A percentile compares a stretch with the other conserved stretches of the same genome.
These are phyloP conservation scores for Microctenopoma stevenorrisi DNA, from an alignment of 2,797 vertebrate genomes.

Conservation along the genomic window DNA sequence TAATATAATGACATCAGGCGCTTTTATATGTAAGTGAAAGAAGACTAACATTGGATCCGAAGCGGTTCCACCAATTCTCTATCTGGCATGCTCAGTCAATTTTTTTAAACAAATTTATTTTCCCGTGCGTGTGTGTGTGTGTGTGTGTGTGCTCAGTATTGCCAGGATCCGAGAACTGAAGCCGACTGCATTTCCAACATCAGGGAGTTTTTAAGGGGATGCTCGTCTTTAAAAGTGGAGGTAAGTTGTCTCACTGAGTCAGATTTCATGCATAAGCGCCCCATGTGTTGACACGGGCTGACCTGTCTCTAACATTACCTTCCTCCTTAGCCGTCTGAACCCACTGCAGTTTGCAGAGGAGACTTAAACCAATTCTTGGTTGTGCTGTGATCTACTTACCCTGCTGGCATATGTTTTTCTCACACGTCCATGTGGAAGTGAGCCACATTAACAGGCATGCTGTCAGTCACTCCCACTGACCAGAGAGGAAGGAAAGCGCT, in stretches of 20 bases:
- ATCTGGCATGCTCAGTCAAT: conserved; percentile 35
- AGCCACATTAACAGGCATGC: conserved; percentile 46
- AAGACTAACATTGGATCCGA: background rate
- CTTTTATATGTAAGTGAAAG: background rate
- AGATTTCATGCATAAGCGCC: conserved; percentile 4
- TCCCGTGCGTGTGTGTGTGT: conserved; percentile 5
- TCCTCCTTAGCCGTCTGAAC: conserved; percentile 12
- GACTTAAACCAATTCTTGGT: conserved; percentile 35
- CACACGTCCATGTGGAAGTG: conserved; percentile 54
- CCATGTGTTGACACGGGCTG: conserved; percentile 15
- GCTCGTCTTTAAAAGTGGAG: conserved; percentile 90
- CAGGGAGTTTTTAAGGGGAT: conserved; percentile 93
- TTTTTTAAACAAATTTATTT: conserved; percentile 65
- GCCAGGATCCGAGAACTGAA: conserved; percentile 91
- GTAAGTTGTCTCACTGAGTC: conserved; percentile 81
- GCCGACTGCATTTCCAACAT: conserved; percentile 91
- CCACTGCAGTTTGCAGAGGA: conserved; percentile 26
- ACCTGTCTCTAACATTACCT: conserved; percentile 21
- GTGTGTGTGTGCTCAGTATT: conserved; percentile 83
- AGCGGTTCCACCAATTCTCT: conserved; percentile 20
- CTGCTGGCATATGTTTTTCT: conserved; percentile 43
- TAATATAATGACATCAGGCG: background rate
- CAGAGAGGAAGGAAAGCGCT: conserved; percentile 30
- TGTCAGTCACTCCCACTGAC: conserved; percentile 50
- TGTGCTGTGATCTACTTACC: conserved; percentile 52